Evolutionary conservation across 2,888 invertebrate genomes (phyloP), one percentile per base, ranked within the genome.

Genomic region (Melanotus villosus): DNA sequence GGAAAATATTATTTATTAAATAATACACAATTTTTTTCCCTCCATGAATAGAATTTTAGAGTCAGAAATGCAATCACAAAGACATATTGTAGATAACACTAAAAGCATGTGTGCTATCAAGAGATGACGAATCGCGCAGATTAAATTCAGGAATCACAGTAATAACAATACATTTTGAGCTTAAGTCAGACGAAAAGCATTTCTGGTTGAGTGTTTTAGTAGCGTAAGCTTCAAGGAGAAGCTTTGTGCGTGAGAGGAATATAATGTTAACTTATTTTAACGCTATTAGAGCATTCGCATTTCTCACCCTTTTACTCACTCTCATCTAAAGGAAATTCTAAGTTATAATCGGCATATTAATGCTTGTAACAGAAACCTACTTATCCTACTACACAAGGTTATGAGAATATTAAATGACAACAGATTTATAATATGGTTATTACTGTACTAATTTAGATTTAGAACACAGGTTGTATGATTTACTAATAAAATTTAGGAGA

Each of bases 131-230:
- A 77, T 75, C 65, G 74, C 50, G 26, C 36, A 72, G 76, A 75
- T 75, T 75, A 73, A 73, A 70, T 70, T 68, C 58, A 59, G 41
- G 50, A 62, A 69, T 60, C 58, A 50, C 63, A 50, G 74, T 74
- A 75, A 77, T 77, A 77, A 77, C 73, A 75, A 77, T 77, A 74
- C 74, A 75, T 78, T 74, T 73, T 60, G 68, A 73, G 77, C 72
- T 77, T 77, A 76, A 60, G 66, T 71, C 52, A 32, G 32, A 14
- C 50, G 34, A 52, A 32, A 52, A 32, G 52, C 52, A 52, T 52
- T 32, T 9, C 18, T 18, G 26, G 52, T 18, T 52, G 52, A 60
- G 62, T 66, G 67, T 62, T 67, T 67, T 62, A 67, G 41, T 32
- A 56, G 23, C 23, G 41, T 47, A 54, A 23, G 62, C 52, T 47